A percentile compares a stretch with the other conserved stretches of the same genome.
phyloP scores from a whole-genome alignment of 2,797 vertebrate species.

The Myiothlypis coronata region DNA sequence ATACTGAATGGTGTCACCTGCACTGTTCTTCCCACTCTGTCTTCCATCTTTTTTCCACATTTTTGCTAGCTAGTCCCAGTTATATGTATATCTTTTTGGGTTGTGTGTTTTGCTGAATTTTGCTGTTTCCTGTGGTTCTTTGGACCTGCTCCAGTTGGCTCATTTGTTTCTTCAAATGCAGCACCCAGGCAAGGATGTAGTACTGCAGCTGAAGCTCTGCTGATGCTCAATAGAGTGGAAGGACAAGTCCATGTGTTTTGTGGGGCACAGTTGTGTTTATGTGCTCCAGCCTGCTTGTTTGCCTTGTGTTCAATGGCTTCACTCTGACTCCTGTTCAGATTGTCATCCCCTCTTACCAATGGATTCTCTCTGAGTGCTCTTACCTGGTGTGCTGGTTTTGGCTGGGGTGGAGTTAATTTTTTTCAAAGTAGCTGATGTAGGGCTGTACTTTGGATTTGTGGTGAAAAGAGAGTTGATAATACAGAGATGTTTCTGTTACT shows the following conservation, averaged over 20 bases:
- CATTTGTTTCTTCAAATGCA: neutral
- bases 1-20: neutral
- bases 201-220: neutral
- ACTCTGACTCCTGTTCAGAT: neutral
- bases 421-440: neutral
- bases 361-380: neutral
- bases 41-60: neutral
- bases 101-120: neutral
- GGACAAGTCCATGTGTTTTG: neutral
- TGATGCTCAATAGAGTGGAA: neutral
- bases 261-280: neutral
- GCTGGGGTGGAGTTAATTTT: neutral
- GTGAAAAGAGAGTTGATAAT: neutral
- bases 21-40: neutral
- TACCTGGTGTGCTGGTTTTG: neutral
- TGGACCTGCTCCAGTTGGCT: neutral
- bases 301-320: neutral
- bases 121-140: neutral
- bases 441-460: neutral
- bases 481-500: neutral
- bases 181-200: fast-evolving
- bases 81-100: neutral
- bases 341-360: neutral
- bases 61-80: neutral
- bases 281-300: neutral